Evolutionary conservation across 2,888 invertebrate species (phyloP).

Genomic region (Apantesis nais): DNA sequence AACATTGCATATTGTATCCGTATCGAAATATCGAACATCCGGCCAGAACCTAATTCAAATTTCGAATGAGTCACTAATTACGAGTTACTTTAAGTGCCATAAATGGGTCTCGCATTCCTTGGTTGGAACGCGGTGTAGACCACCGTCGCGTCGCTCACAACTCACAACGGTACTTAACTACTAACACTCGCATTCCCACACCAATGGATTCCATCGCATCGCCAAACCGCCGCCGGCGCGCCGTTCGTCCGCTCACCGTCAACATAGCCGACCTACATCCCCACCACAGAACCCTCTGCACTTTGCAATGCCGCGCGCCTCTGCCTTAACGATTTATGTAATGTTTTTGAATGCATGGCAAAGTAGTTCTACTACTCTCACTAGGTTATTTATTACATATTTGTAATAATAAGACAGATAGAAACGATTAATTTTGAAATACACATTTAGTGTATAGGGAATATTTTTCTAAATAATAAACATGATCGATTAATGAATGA

Average conservation of each 20-base stretch:
- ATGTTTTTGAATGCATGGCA: slow-evolving; percentile 7
- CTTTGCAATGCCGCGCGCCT: slow-evolving; percentile 33
- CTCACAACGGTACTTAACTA: slow-evolving; percentile 85
- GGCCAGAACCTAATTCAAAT: slow-evolving; percentile 54
- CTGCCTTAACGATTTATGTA: slow-evolving; percentile 27
- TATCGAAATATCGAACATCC: background rate
- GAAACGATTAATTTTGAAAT: background rate
- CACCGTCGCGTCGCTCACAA: slow-evolving; percentile 49
- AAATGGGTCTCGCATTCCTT: slow-evolving; percentile 83
- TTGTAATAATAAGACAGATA: background rate
- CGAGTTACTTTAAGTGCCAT: slow-evolving; percentile 65
- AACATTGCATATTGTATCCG: background rate
- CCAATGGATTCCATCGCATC: slow-evolving; percentile 73
- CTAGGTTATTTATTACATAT: slow-evolving; percentile 4
- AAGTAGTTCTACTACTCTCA: slow-evolving; percentile 8
- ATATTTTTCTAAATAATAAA: background rate
- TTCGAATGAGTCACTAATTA: slow-evolving; percentile 73
- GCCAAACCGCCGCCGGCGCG: background rate
- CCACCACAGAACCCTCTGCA: slow-evolving; percentile 49
- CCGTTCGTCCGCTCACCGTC: slow-evolving; percentile 49
- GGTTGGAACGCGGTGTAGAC: slow-evolving; percentile 60
- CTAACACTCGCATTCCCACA: slow-evolving; percentile 81
- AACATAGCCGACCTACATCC: slow-evolving; percentile 72
- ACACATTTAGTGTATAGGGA: background rate
- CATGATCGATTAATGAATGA: background rate